phyloP scores from a whole-genome alignment of 30 jellyfish, hydroid and myxozoan genomes.

The Nemopilema nomurai region DNA sequence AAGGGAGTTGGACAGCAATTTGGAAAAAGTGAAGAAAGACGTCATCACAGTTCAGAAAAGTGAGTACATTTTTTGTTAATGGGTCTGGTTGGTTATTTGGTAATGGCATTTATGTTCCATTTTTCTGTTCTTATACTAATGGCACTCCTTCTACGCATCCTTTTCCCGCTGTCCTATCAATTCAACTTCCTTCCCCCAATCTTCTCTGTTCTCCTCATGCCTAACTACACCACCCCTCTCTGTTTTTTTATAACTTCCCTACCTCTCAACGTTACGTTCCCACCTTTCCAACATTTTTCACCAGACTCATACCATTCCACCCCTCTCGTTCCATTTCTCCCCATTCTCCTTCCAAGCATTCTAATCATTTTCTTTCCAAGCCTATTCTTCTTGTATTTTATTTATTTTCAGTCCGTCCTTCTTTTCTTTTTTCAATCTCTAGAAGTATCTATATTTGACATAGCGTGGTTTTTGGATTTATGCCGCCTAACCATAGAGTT shows the following conservation, averaged over 20 bases:
- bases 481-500: no score
- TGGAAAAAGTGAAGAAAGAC: conserved; percentile 34
- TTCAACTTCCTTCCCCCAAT: not conserved
- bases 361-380: no score
- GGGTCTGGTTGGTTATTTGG: no score
- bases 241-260: not conserved
- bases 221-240: not conserved
- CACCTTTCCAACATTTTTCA: no score
- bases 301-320: no score
- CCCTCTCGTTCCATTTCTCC: no score
- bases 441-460: no score
- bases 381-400: no score
- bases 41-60: conserved; percentile 78
- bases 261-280: not conserved
- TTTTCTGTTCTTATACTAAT: not conserved
- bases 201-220: not conserved
- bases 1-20: conserved; percentile 34
- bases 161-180: not conserved
- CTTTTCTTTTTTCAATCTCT: no score
- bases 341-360: no score
- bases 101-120: not conserved
- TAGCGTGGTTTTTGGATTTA: no score
- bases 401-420: no score
- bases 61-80: conserved; percentile 9
- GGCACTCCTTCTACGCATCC: not conserved